A percentile compares a stretch with the other conserved stretches of the same genome.
Evolutionary conservation across 1,140 invertebrate species (phyloP).

Genomic region (Chymomyza costata): DNA sequence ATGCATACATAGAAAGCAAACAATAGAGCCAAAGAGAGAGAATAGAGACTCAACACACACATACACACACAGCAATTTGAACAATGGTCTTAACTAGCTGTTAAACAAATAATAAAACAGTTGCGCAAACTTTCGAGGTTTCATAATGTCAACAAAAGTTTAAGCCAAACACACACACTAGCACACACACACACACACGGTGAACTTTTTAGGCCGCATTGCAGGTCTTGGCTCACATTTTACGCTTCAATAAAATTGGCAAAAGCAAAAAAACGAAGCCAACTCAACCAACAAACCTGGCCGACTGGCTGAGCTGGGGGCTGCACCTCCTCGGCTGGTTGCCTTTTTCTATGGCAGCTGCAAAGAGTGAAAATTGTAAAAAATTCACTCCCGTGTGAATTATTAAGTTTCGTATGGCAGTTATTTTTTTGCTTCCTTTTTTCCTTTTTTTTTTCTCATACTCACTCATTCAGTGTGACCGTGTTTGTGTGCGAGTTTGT

Average conservation of each 20-base stretch:
- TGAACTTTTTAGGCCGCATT: conserved; percentile 15
- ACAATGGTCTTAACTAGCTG: conserved; percentile 67
- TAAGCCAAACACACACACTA: conserved; percentile 22
- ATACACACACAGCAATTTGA: conserved; percentile 39
- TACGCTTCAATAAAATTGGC: conserved; percentile 66
- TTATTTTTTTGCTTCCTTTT: conserved; percentile 30
- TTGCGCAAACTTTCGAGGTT: conserved; percentile 66
- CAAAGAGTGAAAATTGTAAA: conserved; percentile 65
- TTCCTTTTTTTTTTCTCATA: conserved; percentile 24
- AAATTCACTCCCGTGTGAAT: conserved; percentile 69
- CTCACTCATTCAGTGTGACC: conserved; percentile 19
- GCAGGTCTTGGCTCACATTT: conserved; percentile 59
- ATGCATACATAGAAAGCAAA: background rate
- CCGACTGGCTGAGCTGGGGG: no score
- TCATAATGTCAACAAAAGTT: conserved; percentile 68
- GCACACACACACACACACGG: conserved; percentile 8
- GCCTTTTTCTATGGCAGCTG: conserved; percentile 13
- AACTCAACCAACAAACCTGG: conserved; percentile 31
- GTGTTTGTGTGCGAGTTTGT: conserved; percentile 6
- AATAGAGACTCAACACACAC: background rate
- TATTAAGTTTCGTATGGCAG: conserved; percentile 63
- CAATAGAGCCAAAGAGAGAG: background rate
- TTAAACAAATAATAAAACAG: conserved; percentile 69
- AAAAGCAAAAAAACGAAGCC: conserved; percentile 21
- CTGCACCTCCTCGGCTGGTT: background rate